Base-by-base conservation (phyloP, 2,113 vertebrate species). In the Centropus bengalensis region DNA sequence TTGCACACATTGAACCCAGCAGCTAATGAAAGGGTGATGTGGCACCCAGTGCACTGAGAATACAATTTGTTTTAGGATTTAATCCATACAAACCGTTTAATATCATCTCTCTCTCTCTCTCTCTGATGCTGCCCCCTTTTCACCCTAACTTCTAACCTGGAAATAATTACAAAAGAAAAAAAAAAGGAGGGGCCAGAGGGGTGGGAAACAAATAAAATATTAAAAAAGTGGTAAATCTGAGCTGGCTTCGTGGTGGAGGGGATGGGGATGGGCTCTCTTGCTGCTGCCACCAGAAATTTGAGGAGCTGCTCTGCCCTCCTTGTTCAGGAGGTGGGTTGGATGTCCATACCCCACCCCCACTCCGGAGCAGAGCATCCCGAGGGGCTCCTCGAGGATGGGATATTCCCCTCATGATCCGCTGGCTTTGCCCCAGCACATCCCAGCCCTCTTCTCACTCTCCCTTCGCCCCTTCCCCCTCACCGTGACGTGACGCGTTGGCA, bases 231-330 rank as follows among this genome's bases (percentile, higher is more conserved):
- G 12, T 11, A 47, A 86, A 23, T 44, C 7, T 40, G 59, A 86
- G 9, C 3, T 42, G 47, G 47, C 20, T 82, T 18, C 63, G 52
- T 45, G 36, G 30, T 14, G 21, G 32, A 92, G 36, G 20, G n/a
- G 51, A 58, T 0, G 0, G 22, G 30, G 17, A 16, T 51, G 26
- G 47, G 28, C 56, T 51, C 45, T 13, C 3, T 15, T 0, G 0
- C 36, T 56, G n/a, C 44, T 84, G 40, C 76, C 64, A 18, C 32
- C 42, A 2, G 24, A 75, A 4, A 59, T 91, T 32, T 89, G 58
- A 44, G 54, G 54, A 71, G 14, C 10, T 3, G 0, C 51, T 91
- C 24, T 81, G 52, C 6, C 30, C 30, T 45, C 7, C 22, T 26
- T 44, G 30, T 42, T 84, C 22, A 54, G 47, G 60, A 1, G 3